phyloP scores from a whole-genome alignment of 2,888 invertebrate genomes.

The Lasioglossum figueresi region DNA sequence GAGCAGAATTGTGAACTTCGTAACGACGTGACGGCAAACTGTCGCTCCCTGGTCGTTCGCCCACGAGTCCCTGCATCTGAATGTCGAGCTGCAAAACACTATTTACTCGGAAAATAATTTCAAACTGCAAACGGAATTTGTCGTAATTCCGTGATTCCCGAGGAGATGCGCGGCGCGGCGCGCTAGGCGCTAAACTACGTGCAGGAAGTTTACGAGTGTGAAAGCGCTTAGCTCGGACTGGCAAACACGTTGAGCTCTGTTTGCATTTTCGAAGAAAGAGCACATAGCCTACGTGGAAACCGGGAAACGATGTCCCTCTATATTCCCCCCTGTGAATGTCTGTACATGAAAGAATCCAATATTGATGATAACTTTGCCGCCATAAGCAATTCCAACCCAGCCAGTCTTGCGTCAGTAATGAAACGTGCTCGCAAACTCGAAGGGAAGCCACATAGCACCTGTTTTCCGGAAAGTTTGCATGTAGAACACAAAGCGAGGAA shows the following conservation, averaged over 20 bases:
- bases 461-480: not conserved
- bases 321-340: conserved; percentile 22
- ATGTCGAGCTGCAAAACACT: not conserved
- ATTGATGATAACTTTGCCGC: conserved; percentile 60
- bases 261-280: conserved; percentile 59
- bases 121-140: conserved; percentile 3
- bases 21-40: not conserved
- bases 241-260: conserved; percentile 61
- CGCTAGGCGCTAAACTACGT: conserved; percentile 27
- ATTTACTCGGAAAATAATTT: conserved; percentile 33
- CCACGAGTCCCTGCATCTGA: not conserved
- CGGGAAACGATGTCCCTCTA: conserved; percentile 43
- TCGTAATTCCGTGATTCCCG: conserved; percentile 24
- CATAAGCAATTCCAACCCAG: conserved; percentile 49
- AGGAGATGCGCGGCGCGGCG: not conserved
- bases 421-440: conserved; percentile 50
- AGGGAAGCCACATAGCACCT: conserved; percentile 3
- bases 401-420: conserved; percentile 54
- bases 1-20: not conserved
- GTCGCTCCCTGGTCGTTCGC: not conserved
- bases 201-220: conserved; percentile 52
- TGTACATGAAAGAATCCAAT: conserved; percentile 59
- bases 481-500: not conserved
- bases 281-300: conserved; percentile 40
- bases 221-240: conserved; percentile 57